Evolutionary conservation across 2,888 invertebrate species (phyloP).

Genomic region (Patella pellucida): DNA sequence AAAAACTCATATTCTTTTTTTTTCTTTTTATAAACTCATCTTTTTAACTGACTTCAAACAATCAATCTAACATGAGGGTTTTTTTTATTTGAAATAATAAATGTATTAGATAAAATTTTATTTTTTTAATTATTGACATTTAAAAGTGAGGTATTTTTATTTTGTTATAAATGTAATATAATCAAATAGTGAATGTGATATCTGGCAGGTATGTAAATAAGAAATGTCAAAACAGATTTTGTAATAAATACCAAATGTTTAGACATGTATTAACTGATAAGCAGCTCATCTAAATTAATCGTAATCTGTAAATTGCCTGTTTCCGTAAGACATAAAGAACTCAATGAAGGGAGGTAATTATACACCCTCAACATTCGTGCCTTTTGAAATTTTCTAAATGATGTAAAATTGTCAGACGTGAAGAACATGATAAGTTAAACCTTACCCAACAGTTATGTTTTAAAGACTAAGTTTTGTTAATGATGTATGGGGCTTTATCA

Average conservation of each 20-base stretch:
- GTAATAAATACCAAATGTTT: conserved; percentile 11
- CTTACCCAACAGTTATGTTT: conserved; percentile 5
- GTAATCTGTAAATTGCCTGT: not conserved
- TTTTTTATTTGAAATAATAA: too few species aligned
- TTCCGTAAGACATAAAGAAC: too few species aligned
- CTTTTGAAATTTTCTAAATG: too few species aligned
- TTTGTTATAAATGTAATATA: too few species aligned
- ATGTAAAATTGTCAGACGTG: not conserved
- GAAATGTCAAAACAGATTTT: conserved; percentile 5
- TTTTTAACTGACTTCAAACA: too few species aligned
- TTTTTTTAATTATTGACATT: too few species aligned
- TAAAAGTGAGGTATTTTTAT: too few species aligned
- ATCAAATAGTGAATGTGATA: not conserved
- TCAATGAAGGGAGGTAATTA: conserved; percentile 3
- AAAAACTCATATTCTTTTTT: too few species aligned
- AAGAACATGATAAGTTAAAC: conserved; percentile 7
- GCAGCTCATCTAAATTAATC: not conserved
- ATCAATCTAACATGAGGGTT: too few species aligned
- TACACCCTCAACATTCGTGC: too few species aligned
- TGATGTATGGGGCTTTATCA: conserved; percentile 40
- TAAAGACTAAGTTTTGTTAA: conserved; percentile 2
- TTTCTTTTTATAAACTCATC: too few species aligned
- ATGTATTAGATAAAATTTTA: too few species aligned
- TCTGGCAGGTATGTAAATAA: conserved; percentile 7
- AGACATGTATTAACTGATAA: conserved; percentile 11